Percentiles rank a stretch among this genome's conserved stretches.
Conservation (phyloP, 2,113 vertebrate species). For the Syngnathus typhle region DNA sequence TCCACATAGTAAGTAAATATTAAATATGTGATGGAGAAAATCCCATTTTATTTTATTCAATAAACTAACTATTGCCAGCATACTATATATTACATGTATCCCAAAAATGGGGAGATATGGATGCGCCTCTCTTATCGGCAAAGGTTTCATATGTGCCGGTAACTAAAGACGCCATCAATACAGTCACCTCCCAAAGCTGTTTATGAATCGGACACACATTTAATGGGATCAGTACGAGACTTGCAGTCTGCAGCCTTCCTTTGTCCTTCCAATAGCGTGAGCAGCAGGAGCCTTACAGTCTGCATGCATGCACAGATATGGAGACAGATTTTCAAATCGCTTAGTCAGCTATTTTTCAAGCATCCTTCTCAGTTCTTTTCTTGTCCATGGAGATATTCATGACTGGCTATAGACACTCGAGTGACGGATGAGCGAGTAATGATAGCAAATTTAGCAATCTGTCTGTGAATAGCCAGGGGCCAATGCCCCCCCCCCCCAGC, state of each 20-base stretch:
- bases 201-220: constrained; percentile 44
- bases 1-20: neutral
- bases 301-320: constrained; percentile 32
- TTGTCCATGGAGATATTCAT: constrained; percentile 7
- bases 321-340: constrained; percentile 38
- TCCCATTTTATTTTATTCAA: neutral
- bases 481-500: constrained; percentile 8
- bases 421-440: constrained; percentile 53
- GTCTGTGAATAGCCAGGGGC: constrained; percentile 43
- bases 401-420: neutral
- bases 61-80: neutral
- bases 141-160: constrained; percentile 43
- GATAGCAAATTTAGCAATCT: constrained; percentile 52
- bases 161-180: constrained; percentile 52
- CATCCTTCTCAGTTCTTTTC: constrained; percentile 22
- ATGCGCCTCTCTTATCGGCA: constrained; percentile 42
- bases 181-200: constrained; percentile 14
- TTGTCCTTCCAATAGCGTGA: constrained; percentile 56
- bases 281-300: constrained; percentile 60
- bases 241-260: constrained; percentile 66
- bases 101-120: constrained; percentile 24
- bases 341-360: constrained; percentile 34
- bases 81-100: neutral
- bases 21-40: neutral
- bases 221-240: constrained; percentile 53